Base-by-base conservation (phyloP, 35 echinoderm and acorn worm species). In the Nesometra sesokonis region DNA sequence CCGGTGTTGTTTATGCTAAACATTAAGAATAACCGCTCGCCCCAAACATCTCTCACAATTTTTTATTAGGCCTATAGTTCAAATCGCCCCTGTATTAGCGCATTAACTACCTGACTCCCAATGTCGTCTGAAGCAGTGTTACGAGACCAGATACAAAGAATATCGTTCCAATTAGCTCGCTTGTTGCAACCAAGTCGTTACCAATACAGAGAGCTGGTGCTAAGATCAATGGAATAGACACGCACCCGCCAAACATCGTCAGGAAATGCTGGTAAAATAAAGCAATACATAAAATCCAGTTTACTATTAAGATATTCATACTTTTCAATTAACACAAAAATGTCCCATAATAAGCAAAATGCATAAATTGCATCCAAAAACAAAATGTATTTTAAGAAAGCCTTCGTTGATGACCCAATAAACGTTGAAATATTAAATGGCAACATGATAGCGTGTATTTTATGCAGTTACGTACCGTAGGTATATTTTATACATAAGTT, bases 241-340 rank as follows among this genome's bases (percentile, higher is more conserved):
- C 85, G 13, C 91, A 93, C 7, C 91, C 94, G 9, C 94, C 94
- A 76, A 97, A 92, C 94, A 97, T 97, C 0, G 94, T 97, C 90
- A 97, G 76, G 34, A 93, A 97, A 86, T 97, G 94, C 94, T 97
- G 85, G 9, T 31, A 29, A 82, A 21, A 37, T 29, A 77, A 37
- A 89, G 31, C 8, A 37, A 27, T 80, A 9, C 13, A 5, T 32
- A 32, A 80, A 80, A 32, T 0, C 31, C 11, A 32, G 23, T 67
- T 67, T 19, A 2, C 23, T 67, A 5, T 1, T 9, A 11, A 67
- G 21, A 19, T 67, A 5, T 67, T n/a, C n/a, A n/a, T n/a, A n/a
- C n/a, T n/a, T n/a, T n/a, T n/a, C n/a, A n/a, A n/a, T n/a, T n/a
- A n/a, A n/a, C n/a, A n/a, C n/a, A n/a, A n/a, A n/a, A n/a, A n/a